Evolutionary conservation across 2,888 invertebrate genomes (phyloP), one percentile per base, ranked within the genome.

Genomic region (Parnassius mnemosyne): DNA sequence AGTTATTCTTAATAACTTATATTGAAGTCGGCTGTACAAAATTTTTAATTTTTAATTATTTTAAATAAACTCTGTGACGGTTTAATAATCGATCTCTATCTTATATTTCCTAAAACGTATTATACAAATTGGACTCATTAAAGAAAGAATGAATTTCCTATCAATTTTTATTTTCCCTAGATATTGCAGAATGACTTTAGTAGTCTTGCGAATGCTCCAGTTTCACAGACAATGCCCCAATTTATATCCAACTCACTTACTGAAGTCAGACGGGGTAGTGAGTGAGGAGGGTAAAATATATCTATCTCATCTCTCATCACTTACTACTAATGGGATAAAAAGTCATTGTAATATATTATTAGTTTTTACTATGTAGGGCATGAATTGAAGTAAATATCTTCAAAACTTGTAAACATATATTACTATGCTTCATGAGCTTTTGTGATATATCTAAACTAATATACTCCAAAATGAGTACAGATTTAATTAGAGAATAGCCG

Each of bases 191-290:
- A 88, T 87, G 71, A 75, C 76, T 75, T 81, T 75, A 73, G 80
- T 82, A 83, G 83, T 83, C 81, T 73, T 75, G 80, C 83, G 82
- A 85, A 80, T 83, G 89, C 85, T 89, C 90, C 83, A 89, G 91
- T 86, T 90, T 87, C 87, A 80, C 89, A 89, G 89, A 91, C 91
- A 91, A 90, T 90, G 90, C 84, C 87, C 91, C 86, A 91, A 90
- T 91, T 91, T 90, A 89, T 89, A 89, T 84, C 89, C 89, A 87
- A 90, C 89, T 90, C 90, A 89, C 87, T 90, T 89, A 89, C 84
- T 83, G 80, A 72, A 87, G 87, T 81, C 85, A 78, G 77, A 78
- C 79, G 77, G 77, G 80, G 78, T 80, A 81, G 76, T 79, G 73
- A 73, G 76, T 75, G 76, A 78, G 77, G 74, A 75, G 72, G 68